Evolutionary conservation across 2,113 vertebrate species (phyloP), one percentile per base, ranked within the genome.

Genomic region (Catharus fuscescens): DNA sequence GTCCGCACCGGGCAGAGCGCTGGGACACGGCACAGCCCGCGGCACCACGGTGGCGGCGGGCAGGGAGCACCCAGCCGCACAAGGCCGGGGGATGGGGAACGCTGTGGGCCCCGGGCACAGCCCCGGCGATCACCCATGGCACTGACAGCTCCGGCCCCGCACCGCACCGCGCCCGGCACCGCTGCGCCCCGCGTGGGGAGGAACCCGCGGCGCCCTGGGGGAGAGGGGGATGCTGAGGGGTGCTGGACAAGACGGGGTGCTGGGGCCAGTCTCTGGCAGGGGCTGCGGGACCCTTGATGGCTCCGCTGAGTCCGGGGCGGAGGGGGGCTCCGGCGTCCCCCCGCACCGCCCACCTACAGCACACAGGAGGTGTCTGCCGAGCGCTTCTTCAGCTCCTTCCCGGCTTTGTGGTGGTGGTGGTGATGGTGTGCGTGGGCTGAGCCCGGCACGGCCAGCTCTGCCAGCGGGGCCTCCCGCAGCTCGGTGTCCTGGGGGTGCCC

Each of bases 371-470:
- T 93, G 45, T 97, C 97, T 71, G 96, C 92, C 10, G 98, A 98
- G 96, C 98, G 98, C 96, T 98, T 98, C 97, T 95, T 98, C 96
- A 98, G 97, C 94, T 98, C 98, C 97, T 97, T 98, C 94, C 97
- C 98, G 8, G 98, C 98, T 93, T 98, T 98, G 76, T 98, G 98
- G 18, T 97, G 98, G 57, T 97, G 97, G n/a, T 97, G 98, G 9
- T 96, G 98, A 64, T 80, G 96, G 23, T 95, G 96, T 2, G 66
- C 66, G 11, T 86, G 96, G 31, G 92, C 45, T 3, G 87, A 64
- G 60, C 74, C 72, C 2, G 70, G 94, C 44, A 5, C 31, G 18
- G 90, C 12, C 34, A 97, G 94, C 62, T 98, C 98, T 32, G 81
- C 47, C 92, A 86, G 91, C 12, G 83, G 73, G 52, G 90, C 95